Conservation (phyloP, 2,888 invertebrate genomes). For the Volucella inflata region DNA sequence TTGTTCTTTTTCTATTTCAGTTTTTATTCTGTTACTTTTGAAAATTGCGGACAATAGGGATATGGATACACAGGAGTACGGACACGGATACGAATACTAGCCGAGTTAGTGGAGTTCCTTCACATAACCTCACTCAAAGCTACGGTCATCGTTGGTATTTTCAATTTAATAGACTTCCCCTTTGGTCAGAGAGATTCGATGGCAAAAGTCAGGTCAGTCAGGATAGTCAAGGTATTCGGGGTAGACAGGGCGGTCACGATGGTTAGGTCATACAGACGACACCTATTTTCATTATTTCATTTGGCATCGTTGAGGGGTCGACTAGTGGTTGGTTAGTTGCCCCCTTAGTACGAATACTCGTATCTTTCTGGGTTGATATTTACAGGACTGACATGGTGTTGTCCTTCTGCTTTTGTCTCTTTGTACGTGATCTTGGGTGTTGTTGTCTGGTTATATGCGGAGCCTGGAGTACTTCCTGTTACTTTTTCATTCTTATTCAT, state of each 20-base stretch:
- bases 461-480: slow-evolving; percentile 36
- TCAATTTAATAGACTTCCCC: slow-evolving; percentile 73
- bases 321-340: neutral
- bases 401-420: slow-evolving; percentile 39
- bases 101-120: slow-evolving; percentile 30
- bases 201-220: slow-evolving; percentile 45
- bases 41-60: slow-evolving; percentile 46
- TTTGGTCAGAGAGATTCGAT: slow-evolving; percentile 16
- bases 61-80: neutral
- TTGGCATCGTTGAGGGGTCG: slow-evolving; percentile 59
- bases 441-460: slow-evolving; percentile 32
- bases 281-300: slow-evolving; percentile 70
- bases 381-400: slow-evolving; percentile 54
- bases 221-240: slow-evolving; percentile 25
- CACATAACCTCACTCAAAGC: slow-evolving; percentile 54
- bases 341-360: neutral
- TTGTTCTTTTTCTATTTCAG: neutral
- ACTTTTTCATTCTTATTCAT: slow-evolving; percentile 15
- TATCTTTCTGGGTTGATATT: slow-evolving; percentile 42
- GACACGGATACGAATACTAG: slow-evolving; percentile 21
- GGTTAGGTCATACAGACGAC: slow-evolving; percentile 53
- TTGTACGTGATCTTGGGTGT: slow-evolving; percentile 40
- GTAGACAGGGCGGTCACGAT: neutral
- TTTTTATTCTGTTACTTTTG: slow-evolving; percentile 42
- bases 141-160: slow-evolving; percentile 65